Percentiles rank a stretch among this genome's conserved stretches.
Conservation (phyloP, 2,797 vertebrate genomes). For the Corythornis leucogaster region DNA sequence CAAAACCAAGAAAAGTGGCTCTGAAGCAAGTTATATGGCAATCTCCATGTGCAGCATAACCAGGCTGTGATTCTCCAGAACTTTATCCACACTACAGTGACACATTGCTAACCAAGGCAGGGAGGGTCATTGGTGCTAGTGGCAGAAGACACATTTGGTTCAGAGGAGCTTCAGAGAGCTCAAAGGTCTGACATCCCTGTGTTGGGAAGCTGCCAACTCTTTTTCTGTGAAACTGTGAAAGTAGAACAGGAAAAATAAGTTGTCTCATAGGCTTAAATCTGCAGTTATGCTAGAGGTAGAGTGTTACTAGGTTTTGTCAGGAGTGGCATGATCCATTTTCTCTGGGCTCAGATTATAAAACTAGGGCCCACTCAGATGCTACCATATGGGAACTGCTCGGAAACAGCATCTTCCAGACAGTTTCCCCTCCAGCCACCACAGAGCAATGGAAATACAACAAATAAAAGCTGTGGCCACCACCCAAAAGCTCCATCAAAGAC, state of each 20-base stretch:
- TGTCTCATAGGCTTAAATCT: neutral
- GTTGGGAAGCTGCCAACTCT: neutral
- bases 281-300: neutral
- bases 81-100: neutral
- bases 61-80: neutral
- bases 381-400: neutral
- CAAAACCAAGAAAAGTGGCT: neutral
- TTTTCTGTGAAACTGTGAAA: neutral
- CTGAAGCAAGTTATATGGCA: neutral
- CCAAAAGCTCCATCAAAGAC: constrained; percentile 33
- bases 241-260: neutral
- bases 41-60: neutral
- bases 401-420: constrained; percentile 15
- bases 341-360: neutral
- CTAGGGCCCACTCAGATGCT: neutral
- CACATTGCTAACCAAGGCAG: neutral
- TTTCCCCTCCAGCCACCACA: constrained; percentile 23
- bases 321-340: neutral
- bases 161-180: neutral
- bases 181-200: neutral
- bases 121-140: no score
- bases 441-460: constrained; percentile 23
- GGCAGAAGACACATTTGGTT: neutral
- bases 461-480: constrained; percentile 32
- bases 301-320: neutral